These are phyloP conservation scores for Pristionchus fissidentatus DNA, from an alignment of 2,888 invertebrate species.

Conservation along the genomic window DNA sequence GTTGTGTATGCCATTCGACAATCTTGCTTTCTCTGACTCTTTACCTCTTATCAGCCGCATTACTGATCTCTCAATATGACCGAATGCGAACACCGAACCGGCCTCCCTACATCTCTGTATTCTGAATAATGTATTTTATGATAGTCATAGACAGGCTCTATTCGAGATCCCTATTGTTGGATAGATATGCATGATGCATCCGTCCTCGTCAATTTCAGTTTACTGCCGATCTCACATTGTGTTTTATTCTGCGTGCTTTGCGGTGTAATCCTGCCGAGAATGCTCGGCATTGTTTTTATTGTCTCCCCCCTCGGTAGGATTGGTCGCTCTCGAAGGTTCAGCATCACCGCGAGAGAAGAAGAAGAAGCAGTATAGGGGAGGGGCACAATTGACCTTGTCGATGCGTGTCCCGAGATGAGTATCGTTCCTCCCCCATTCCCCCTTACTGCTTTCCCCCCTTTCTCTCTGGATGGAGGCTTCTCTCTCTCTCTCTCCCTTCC, in stretches of 20 bases:
- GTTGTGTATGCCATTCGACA: no score
- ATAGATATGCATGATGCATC: constrained; percentile 11
- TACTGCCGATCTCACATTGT: background rate
- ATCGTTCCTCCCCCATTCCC: background rate
- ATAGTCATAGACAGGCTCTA: no score
- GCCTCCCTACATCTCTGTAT: no score
- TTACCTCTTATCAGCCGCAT: background rate
- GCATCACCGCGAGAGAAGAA: background rate
- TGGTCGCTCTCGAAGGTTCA: constrained; percentile 15
- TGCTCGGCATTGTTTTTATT: background rate
- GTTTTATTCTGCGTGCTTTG: background rate
- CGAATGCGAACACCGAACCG: no score
- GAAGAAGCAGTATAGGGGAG: no score
- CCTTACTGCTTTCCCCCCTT: background rate
- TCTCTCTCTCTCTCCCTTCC: no score
- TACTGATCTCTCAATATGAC: no score
- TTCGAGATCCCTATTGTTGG: no score
- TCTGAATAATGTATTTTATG: no score
- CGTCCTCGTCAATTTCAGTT: constrained; percentile 5
- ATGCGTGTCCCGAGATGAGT: background rate
- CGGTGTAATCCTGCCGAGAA: background rate
- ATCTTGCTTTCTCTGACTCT: no score
- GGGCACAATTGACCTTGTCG: constrained; percentile 25
- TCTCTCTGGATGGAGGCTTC: background rate
- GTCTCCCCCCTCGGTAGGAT: background rate